These are phyloP conservation scores for Bungarus multicinctus DNA, from an alignment of 2,113 vertebrate genomes.

Conservation along the genomic window DNA sequence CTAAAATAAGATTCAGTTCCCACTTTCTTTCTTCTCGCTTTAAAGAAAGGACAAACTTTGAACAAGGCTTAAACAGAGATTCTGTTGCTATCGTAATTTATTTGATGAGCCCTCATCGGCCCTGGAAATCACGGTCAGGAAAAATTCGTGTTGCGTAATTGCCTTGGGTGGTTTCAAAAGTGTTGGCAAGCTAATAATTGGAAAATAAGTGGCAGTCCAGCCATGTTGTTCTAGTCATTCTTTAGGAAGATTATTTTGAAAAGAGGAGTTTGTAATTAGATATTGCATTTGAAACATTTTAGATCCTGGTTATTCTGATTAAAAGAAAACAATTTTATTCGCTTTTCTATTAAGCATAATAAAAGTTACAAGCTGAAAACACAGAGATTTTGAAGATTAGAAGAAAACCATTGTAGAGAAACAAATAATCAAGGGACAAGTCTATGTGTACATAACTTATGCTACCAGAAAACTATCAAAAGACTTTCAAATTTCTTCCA, in stretches of 20 bases:
- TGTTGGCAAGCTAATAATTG: background rate
- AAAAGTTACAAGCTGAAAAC: background rate
- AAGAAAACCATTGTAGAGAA: background rate
- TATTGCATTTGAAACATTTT: background rate
- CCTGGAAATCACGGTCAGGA: background rate
- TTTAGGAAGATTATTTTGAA: background rate
- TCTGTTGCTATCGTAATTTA: background rate
- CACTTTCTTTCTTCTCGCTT: background rate
- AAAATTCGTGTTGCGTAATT: background rate
- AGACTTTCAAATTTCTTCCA: background rate
- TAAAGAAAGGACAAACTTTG: background rate
- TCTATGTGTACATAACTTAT: background rate
- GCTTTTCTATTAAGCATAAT: background rate
- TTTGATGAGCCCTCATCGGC: background rate
- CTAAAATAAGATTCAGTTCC: background rate
- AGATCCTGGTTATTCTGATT: background rate
- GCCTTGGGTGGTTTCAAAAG: fast-evolving
- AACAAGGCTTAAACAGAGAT: background rate
- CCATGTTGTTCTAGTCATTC: background rate
- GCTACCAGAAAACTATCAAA: background rate
- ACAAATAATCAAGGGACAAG: background rate
- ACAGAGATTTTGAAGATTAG: background rate
- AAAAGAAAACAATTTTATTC: background rate
- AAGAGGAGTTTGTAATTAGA: fast-evolving
- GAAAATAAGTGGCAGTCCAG: background rate